Evolutionary conservation across 2,888 invertebrate species (phyloP).

Genomic region (Molanna angustata): DNA sequence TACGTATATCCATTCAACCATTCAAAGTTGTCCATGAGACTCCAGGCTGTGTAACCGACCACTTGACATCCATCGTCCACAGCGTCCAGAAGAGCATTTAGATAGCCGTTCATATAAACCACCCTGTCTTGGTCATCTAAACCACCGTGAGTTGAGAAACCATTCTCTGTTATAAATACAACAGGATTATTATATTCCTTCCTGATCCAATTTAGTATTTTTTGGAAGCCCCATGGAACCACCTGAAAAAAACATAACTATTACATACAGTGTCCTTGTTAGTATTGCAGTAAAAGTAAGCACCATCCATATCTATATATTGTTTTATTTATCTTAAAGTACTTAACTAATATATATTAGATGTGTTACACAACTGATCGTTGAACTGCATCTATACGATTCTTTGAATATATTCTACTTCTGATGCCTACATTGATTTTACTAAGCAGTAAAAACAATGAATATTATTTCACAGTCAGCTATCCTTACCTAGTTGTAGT

Average conservation of each 20-base stretch:
- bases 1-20: slow-evolving; percentile 59
- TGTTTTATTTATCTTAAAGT: too few relatives aligned
- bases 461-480: too few relatives aligned
- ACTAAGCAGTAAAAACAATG: too few relatives aligned
- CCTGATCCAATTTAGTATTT: slow-evolving; percentile 53
- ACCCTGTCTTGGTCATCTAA: slow-evolving; percentile 51
- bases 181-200: slow-evolving; percentile 53
- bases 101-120: slow-evolving; percentile 44
- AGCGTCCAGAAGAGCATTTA: slow-evolving; percentile 49
- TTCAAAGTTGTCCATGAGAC: slow-evolving; percentile 65
- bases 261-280: too few relatives aligned
- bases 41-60: slow-evolving; percentile 58
- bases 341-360: too few relatives aligned
- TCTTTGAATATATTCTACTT: too few relatives aligned
- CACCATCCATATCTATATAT: too few relatives aligned
- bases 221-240: slow-evolving; percentile 60
- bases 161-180: slow-evolving; percentile 60
- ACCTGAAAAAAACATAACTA: slow-evolving; percentile 47
- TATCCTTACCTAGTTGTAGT: too few relatives aligned
- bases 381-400: too few relatives aligned
- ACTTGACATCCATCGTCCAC: slow-evolving; percentile 50
- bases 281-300: too few relatives aligned
- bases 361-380: too few relatives aligned
- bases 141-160: slow-evolving; percentile 51
- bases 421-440: too few relatives aligned